Evolutionary conservation across 2,888 invertebrate genomes (phyloP), one percentile per base, ranked within the genome.

Genomic region (Yponomeuta sedellus): DNA sequence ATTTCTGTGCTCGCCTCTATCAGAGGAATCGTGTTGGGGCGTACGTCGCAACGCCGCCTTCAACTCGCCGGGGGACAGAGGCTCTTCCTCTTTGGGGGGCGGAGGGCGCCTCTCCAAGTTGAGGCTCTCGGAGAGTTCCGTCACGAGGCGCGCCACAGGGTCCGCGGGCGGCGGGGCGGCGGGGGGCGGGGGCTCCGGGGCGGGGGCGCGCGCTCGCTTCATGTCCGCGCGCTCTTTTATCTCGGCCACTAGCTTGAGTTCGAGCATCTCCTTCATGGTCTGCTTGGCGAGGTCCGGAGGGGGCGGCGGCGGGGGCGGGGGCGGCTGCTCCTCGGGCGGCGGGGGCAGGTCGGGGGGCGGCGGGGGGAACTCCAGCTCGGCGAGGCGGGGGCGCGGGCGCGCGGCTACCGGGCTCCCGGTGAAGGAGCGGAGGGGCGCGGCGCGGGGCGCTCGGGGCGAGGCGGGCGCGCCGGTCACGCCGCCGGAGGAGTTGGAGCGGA

Each of bases 311-410:
- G 85, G 86, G 1, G 85, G 86, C 6, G 83, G 83, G 0, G 78
- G 83, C 57, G 83, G 85, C 64, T 92, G 88, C 67, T 94, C 94
- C 75, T 94, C 95, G 0, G 95, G 94, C 0, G 96, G 96, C 20
- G 96, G 96, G 1, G 96, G 96, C 65, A 96, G 85, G 75, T 96
- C 96, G 6, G 94, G 91, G 0, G 97, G 97, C 0, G 97, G 97
- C 20, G 97, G 97, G 0, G 97, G 97, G 85, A 97, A 97, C 81
- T 97, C 97, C 40, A 97, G 90, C 79, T 97, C 96, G 4, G 96
- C 96, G 68, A 96, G 85, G 0, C 94, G 93, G 0, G 96, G 96
- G 69, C 96, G 94, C 1, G 94, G 92, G 61, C 94, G 93, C 67
- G 94, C 95, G 8, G 96, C 93, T 66, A 94, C 95, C 10, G 96